Base-by-base conservation (phyloP, 2,113 vertebrate genomes). In the Corythoichthys haematopterus region DNA sequence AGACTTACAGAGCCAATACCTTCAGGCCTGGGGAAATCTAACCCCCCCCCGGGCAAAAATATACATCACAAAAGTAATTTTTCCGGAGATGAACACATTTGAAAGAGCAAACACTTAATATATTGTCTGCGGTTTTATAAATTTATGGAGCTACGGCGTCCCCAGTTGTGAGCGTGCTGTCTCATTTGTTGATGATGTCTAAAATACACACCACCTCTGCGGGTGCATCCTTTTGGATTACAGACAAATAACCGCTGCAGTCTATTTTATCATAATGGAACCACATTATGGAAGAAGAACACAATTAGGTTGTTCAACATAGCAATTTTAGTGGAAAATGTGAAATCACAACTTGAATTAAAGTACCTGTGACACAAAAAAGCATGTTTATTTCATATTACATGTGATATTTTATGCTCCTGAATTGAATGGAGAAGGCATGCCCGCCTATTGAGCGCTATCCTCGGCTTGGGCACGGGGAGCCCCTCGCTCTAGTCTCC, bases 11-110 rank as follows among this genome's bases (percentile, higher is more conserved):
- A 85, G 55, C 61, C 70, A 12, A 70, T 80, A 82, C 80, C 78
- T 78, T 70, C 62, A 74, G 68, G 76, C 78, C 45, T 61, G 68
- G 57, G 72, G 76, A 76, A 77, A 80, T 80, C 68, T 74, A 69
- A n/a, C 63, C 77, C 71, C 77, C 71, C 53, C 80, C 51, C 8
- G 45, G 79, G 81, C 70, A 69, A 66, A 76, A 79, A 76, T 78
- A 72, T 84, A 80, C 83, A 87, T 85, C 76, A 82, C 74, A 85
- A 80, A 79, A 76, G 61, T 47, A 3, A 46, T 79, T 43, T 74
- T 80, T 69, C 56, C 56, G 68, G 76, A 70, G 75, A 38, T 47
- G n/a, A 53, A 68, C 74, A 67, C 74, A 66, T 81, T 64, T 72
- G 65, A 73, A 79, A 74, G 67, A 82, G 82, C 81, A 80, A 74